phyloP scores from a whole-genome alignment of 2,888 invertebrate genomes.

The Drosophila testacea region DNA sequence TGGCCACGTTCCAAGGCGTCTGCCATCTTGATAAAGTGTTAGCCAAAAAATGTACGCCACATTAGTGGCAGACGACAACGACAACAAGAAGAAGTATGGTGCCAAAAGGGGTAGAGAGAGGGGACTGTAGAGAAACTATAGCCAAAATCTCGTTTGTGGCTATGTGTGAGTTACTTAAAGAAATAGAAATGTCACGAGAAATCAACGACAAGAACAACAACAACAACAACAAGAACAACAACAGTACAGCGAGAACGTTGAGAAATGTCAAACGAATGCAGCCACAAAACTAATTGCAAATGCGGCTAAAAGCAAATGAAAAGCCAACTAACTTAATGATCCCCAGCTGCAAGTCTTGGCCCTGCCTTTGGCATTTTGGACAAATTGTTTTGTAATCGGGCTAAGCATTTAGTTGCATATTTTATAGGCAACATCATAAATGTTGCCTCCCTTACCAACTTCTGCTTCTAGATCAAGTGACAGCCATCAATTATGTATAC shows the following conservation, averaged over 20 bases:
- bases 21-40: slow-evolving; percentile 82
- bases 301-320: slow-evolving; percentile 42
- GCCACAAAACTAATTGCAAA: slow-evolving; percentile 75
- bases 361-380: slow-evolving; percentile 40
- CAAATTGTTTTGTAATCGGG: slow-evolving; percentile 38
- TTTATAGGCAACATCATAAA: slow-evolving; percentile 39
- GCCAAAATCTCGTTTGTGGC: slow-evolving; percentile 47
- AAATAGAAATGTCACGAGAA: slow-evolving; percentile 80
- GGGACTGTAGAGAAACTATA: slow-evolving; percentile 22
- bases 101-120: not conserved
- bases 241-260: not conserved
- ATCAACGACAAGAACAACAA: slow-evolving; percentile 41
- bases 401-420: slow-evolving; percentile 45
- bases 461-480: slow-evolving; percentile 15
- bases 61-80: slow-evolving; percentile 71
- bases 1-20: slow-evolving; percentile 78
- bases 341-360: slow-evolving; percentile 6
- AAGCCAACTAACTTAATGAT: slow-evolving; percentile 61
- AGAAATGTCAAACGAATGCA: slow-evolving; percentile 73
- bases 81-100: slow-evolving; percentile 5
- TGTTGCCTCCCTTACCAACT: not conserved
- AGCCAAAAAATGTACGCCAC: slow-evolving; percentile 81
- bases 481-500: slow-evolving; percentile 53
- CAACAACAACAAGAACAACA: slow-evolving; percentile 8
- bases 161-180: slow-evolving; percentile 67